Conservation (phyloP, 1,140 invertebrate genomes). For the Leptopilina clavipes region DNA sequence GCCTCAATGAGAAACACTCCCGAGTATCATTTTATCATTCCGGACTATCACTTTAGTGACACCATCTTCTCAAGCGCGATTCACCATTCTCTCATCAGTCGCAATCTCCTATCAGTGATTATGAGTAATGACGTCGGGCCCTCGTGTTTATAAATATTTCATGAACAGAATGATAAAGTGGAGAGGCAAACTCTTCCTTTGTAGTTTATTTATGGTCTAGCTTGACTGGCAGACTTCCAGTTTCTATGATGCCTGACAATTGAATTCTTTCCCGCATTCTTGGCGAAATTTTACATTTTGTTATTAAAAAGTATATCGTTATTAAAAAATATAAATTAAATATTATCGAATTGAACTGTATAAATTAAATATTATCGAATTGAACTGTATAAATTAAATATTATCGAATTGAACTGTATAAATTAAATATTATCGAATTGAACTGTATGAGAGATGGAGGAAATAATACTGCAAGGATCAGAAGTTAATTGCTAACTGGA, state of each 20-base stretch:
- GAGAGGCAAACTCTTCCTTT: not conserved
- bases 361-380: too few species aligned
- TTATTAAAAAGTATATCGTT: too few species aligned
- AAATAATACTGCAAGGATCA: too few species aligned
- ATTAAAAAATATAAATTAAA: too few species aligned
- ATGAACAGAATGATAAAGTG: slow-evolving; percentile 20
- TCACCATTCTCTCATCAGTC: slow-evolving; percentile 11
- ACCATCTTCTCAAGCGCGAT: slow-evolving; percentile 21
- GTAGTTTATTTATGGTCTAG: slow-evolving; percentile 13
- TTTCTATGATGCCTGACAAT: not conserved
- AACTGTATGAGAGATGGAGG: too few species aligned
- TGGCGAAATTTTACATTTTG: too few species aligned
- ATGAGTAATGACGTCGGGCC: not conserved
- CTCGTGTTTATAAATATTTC: slow-evolving; percentile 9
- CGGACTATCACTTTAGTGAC: slow-evolving; percentile 14
- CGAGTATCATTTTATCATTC: slow-evolving; percentile 37
- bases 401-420: too few species aligned
- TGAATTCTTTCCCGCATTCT: not conserved
- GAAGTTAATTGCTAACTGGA: too few species aligned
- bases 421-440: too few species aligned
- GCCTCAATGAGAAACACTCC: slow-evolving; percentile 41
- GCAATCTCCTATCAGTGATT: slow-evolving; percentile 21
- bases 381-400: too few species aligned
- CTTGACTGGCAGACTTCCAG: slow-evolving; percentile 12
- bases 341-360: too few species aligned